Conservation (phyloP, 2,113 vertebrate genomes). For the Synchiropus splendidus region DNA sequence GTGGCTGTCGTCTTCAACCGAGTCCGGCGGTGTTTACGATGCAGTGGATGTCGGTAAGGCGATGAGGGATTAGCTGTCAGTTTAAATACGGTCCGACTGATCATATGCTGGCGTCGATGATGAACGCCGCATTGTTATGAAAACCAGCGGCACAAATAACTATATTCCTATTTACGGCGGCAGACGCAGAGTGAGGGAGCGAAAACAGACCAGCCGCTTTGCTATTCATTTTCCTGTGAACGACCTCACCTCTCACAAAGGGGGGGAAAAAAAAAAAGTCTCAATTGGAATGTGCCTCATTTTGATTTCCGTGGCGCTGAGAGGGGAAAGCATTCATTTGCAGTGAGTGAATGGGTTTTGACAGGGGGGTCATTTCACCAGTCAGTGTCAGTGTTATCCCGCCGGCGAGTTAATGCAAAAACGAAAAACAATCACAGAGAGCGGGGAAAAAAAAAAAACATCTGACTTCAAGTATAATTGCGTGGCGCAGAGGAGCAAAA, state of each 20-base stretch:
- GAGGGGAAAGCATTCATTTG: conserved; percentile 35
- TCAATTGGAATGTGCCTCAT: conserved; percentile 26
- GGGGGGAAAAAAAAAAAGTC: conserved; percentile 3
- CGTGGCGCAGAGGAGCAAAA: conserved; percentile 24
- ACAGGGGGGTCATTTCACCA: conserved; percentile 37
- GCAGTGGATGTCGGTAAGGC: too few relatives aligned
- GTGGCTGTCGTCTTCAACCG: too few relatives aligned
- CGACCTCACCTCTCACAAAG: conserved; percentile 20
- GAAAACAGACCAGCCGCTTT: conserved; percentile 27
- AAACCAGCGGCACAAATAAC: too few relatives aligned
- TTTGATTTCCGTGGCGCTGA: too few relatives aligned
- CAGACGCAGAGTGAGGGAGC: conserved; percentile 4
- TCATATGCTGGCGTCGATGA: too few relatives aligned
- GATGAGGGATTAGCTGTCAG: too few relatives aligned
- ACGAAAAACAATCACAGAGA: conserved; percentile 37
- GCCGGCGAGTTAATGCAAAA: conserved; percentile 32
- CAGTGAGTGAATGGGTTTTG: conserved; percentile 40
- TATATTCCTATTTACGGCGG: too few relatives aligned
- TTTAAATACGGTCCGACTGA: too few relatives aligned
- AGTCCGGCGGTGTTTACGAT: too few relatives aligned
- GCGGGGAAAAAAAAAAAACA: conserved; percentile 25
- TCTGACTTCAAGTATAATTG: conserved; percentile 42
- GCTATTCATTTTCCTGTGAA: conserved; percentile 37
- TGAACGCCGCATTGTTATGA: too few relatives aligned
- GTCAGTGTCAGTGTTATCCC: conserved; percentile 37